Percentiles rank a stretch among this genome's conserved stretches.
phyloP scores from a whole-genome alignment of 1,140 invertebrate species.

The Diabrotica virgifera region DNA sequence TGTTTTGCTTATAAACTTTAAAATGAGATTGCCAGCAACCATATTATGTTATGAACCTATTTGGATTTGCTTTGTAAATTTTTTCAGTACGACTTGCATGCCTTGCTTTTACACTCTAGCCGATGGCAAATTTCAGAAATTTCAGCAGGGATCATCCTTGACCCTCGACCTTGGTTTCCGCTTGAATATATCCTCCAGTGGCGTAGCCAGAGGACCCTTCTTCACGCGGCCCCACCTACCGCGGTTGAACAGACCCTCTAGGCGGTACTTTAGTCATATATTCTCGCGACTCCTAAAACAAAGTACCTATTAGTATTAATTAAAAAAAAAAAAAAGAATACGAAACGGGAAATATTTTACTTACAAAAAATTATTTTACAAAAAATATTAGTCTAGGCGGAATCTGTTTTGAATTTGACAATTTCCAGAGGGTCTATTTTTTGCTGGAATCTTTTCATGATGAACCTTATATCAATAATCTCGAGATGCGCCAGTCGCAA shows the following conservation, averaged over 20 bases:
- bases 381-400: too few relatives aligned
- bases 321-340: too few relatives aligned
- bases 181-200: constrained; percentile 49
- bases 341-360: too few relatives aligned
- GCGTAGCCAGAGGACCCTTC: constrained; percentile 53
- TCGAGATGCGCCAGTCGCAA: too few relatives aligned
- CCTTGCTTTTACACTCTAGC: constrained; percentile 3
- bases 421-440: too few relatives aligned
- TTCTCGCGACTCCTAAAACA: constrained; percentile 39
- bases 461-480: too few relatives aligned
- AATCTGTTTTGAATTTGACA: too few relatives aligned
- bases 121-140: constrained; percentile 5
- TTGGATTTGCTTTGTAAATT: not conserved
- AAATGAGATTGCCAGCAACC: too few relatives aligned
- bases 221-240: constrained; percentile 53
- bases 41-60: not conserved
- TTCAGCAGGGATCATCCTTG: constrained; percentile 42
- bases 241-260: constrained; percentile 50
- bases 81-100: not conserved
- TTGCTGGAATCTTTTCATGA: too few relatives aligned
- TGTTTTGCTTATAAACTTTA: too few relatives aligned
- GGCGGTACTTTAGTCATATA: constrained; percentile 59
- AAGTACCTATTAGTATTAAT: too few relatives aligned
- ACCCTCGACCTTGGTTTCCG: constrained; percentile 44
- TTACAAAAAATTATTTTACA: too few relatives aligned